Evolutionary conservation across 2,113 vertebrate species (phyloP).

Genomic region (Tinamus guttatus): DNA sequence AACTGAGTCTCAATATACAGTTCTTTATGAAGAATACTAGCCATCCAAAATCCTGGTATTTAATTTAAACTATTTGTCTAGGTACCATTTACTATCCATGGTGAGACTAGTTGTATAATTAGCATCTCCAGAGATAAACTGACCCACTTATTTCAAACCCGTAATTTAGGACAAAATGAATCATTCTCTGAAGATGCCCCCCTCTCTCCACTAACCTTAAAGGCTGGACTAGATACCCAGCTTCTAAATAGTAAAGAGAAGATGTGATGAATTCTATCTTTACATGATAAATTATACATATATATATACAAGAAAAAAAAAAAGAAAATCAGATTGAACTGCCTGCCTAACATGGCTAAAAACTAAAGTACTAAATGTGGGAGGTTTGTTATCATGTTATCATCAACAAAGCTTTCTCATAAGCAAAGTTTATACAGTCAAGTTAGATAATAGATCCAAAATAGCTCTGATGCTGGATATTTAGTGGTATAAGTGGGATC

Average conservation of each 20-base stretch:
- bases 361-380: neutral
- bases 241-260: neutral
- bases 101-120: neutral
- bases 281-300: neutral
- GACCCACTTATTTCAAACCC: neutral
- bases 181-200: neutral
- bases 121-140: neutral
- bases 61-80: neutral
- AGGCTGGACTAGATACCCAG: neutral
- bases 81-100: neutral
- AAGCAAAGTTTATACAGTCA: neutral
- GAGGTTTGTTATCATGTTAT: neutral
- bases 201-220: neutral
- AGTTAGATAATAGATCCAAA: neutral
- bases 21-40: neutral
- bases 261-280: neutral
- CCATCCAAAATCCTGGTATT: neutral
- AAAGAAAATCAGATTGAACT: neutral
- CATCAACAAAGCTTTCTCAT: neutral
- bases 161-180: neutral
- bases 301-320: neutral
- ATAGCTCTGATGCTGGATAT: neutral
- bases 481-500: neutral
- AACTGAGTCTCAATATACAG: neutral
- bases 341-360: neutral